Conservation (phyloP, 2,888 invertebrate species). For the Dicyrtomina minuta region DNA sequence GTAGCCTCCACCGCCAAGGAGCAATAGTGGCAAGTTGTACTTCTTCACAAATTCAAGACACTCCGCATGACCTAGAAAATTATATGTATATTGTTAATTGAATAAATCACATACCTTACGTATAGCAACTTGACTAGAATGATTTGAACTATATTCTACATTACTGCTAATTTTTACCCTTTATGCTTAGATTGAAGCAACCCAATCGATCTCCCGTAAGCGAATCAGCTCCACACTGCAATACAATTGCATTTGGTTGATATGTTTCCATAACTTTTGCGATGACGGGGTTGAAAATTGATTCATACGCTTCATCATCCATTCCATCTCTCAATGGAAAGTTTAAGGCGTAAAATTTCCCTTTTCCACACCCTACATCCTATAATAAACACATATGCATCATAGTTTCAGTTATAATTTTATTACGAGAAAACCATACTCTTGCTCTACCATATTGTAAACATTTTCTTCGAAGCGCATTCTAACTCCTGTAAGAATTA, state of each 20-base stretch:
- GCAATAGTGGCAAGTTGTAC: constrained; percentile 85
- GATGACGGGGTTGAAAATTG: constrained; percentile 93
- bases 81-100: too few relatives aligned
- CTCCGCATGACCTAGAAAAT: constrained; percentile 95
- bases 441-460: too few relatives aligned
- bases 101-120: too few relatives aligned
- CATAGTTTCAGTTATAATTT: too few relatives aligned
- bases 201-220: constrained; percentile 92
- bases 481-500: too few relatives aligned
- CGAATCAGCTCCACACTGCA: constrained; percentile 98
- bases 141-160: too few relatives aligned
- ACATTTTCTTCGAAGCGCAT: too few relatives aligned
- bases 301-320: constrained; percentile 86
- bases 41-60: constrained; percentile 95
- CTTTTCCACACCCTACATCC: constrained; percentile 93
- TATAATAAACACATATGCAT: constrained; percentile 76
- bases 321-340: constrained; percentile 97
- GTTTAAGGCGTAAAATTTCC: constrained; percentile 95
- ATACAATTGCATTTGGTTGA: constrained; percentile 91
- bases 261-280: constrained; percentile 90
- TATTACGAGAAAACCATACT: not conserved
- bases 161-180: too few relatives aligned
- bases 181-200: constrained; percentile 91
- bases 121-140: too few relatives aligned
- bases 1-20: constrained; percentile 77